Base-by-base conservation (phyloP, 2,888 invertebrate species). In the Drosophila cracens region DNA sequence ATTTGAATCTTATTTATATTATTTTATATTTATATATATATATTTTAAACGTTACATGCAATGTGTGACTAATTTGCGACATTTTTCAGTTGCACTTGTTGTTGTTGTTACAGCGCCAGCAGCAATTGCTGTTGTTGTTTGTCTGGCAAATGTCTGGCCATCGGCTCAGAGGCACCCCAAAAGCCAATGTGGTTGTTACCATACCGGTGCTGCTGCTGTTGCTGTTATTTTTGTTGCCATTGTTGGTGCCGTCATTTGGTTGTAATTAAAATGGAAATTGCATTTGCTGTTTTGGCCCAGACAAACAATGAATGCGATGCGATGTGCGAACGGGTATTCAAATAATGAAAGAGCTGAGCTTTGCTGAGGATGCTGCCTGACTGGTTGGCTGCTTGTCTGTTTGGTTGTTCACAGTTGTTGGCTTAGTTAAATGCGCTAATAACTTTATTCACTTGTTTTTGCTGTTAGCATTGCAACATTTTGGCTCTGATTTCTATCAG, bases 261-360 rank as follows among this genome's bases (percentile, higher is more conserved):
- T 76, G 87, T 87, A 89, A 87, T 90, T 87, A 90, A 87, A 87
- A 87, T 87, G 90, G 77, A 87, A 87, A 87, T 89, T 89, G 89
- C 90, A 87, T 89, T 90, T 85, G 71, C 78, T 77, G 78, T 64
- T 46, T 66, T 57, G 43, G 79, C 57, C 80, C 67, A 75, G 66
- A 75, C 69, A 63, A 69, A 83, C 82, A 81, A 81, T 82, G 67
- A 81, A 81, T 82, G 67, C 70, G 72, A 63, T 78, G 71, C 56
- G 59, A 70, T 66, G 61, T 53, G 46, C 6, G 27, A 38, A 27
- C 49, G 21, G 46, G 33, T 61, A 64, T 81, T 80, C 65, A 56
- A 74, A 78, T 69, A 76, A 66, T 77, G 66, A 76, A 76, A 61
- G 21, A 60, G 38, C 29, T 5, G 38, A n/a, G n/a, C 40, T 29